A percentile compares a stretch with the other conserved stretches of the same genome.
These are phyloP conservation scores for Pardosa pseudoannulata DNA, from an alignment of 2,888 invertebrate species.

Conservation along the genomic window DNA sequence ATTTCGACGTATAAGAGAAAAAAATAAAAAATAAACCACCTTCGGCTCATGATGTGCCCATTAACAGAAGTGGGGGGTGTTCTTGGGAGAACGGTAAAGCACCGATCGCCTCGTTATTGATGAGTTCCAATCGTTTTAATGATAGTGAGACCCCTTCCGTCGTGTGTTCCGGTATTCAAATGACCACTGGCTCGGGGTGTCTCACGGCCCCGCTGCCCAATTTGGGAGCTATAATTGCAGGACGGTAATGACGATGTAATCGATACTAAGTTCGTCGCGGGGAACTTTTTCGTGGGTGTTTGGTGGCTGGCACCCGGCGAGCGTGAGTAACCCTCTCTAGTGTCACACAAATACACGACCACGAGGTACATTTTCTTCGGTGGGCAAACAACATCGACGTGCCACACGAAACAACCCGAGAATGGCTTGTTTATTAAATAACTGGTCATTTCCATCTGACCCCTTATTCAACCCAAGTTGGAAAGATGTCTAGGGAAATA, in stretches of 20 bases:
- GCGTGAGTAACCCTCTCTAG: neutral
- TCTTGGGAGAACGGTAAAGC: slow-evolving; percentile 57
- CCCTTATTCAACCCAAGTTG: too few relatives aligned
- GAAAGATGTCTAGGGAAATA: too few relatives aligned
- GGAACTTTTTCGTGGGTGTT: slow-evolving; percentile 4
- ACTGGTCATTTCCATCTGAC: too few relatives aligned
- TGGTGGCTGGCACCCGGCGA: neutral
- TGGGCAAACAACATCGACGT: neutral
- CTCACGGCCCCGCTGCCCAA: slow-evolving; percentile 4
- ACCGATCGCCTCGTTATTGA: slow-evolving; percentile 65
- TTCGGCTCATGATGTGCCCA: slow-evolving; percentile 52
- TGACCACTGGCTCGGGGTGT: neutral
- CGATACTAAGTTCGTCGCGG: too few relatives aligned
- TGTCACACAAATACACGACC: neutral
- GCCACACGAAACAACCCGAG: too few relatives aligned
- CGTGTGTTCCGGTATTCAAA: slow-evolving; percentile 67
- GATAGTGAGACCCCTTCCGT: slow-evolving; percentile 40
- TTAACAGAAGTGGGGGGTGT: slow-evolving; percentile 54
- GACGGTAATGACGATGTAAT: slow-evolving; percentile 17
- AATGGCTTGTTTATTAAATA: too few relatives aligned
- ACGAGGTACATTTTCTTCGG: neutral
- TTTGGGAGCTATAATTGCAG: slow-evolving; percentile 12
- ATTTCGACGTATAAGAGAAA: neutral
- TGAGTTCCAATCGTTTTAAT: slow-evolving; percentile 69
- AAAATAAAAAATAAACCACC: neutral